Percentiles rank a stretch among this genome's conserved stretches.
phyloP scores from a whole-genome alignment of 2,888 invertebrate species.

The Scrobipalpa atriplicella region DNA sequence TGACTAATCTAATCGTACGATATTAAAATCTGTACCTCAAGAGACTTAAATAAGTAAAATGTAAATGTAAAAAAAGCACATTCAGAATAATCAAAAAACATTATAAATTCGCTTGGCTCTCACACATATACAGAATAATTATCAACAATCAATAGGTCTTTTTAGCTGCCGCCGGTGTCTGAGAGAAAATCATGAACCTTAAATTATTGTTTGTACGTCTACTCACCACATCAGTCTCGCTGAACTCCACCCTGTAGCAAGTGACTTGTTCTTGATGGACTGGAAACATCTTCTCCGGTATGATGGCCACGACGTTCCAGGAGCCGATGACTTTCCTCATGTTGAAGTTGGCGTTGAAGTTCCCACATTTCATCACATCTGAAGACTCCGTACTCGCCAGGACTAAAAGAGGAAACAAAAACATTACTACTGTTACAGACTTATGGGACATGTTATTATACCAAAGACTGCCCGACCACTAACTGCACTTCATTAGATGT shows the following conservation, averaged over 20 bases:
- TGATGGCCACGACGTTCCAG: slow-evolving; percentile 69
- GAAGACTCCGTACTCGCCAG: neutral
- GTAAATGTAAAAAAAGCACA: too few relatives aligned
- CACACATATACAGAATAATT: too few relatives aligned
- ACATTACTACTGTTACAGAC: neutral
- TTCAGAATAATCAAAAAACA: too few relatives aligned
- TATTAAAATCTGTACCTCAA: too few relatives aligned
- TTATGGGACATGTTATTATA: slow-evolving; percentile 10
- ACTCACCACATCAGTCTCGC: slow-evolving; percentile 69
- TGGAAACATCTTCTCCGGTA: slow-evolving; percentile 66
- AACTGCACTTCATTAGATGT: neutral
- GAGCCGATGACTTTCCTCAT: slow-evolving; percentile 56
- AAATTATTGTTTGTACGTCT: neutral
- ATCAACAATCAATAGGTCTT: too few relatives aligned
- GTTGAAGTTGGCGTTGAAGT: slow-evolving; percentile 61
- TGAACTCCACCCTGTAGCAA: slow-evolving; percentile 68
- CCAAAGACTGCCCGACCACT: neutral
- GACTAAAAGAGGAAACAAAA: slow-evolving; percentile 6
- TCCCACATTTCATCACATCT: slow-evolving; percentile 48
- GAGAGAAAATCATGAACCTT: too few relatives aligned
- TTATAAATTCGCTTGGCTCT: too few relatives aligned
- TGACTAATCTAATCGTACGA: too few relatives aligned
- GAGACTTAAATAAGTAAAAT: too few relatives aligned
- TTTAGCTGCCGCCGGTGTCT: too few relatives aligned
- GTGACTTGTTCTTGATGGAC: slow-evolving; percentile 52